Evolutionary conservation across 2,113 vertebrate species (phyloP).

Genomic region (Piaya cayana): DNA sequence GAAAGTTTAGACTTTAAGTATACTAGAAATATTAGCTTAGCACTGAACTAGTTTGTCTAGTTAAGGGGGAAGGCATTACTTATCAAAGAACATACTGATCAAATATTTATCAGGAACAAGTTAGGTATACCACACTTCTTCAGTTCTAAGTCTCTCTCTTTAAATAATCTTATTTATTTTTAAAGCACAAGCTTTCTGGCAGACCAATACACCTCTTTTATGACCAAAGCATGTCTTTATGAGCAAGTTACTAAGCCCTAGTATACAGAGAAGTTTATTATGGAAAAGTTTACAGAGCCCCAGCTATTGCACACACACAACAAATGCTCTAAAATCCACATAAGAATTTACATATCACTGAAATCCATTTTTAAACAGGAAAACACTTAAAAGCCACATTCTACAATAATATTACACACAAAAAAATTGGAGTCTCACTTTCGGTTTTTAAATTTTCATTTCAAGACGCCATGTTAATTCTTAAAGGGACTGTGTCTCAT

Average conservation of each 20-base stretch:
- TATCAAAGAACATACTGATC: not conserved
- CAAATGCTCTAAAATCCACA: not conserved
- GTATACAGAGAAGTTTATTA: constrained; percentile 12
- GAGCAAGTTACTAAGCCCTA: not conserved
- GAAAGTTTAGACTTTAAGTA: not conserved
- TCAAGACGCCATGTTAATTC: not conserved
- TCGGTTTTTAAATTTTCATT: not conserved
- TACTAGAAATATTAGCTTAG: not conserved
- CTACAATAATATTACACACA: not conserved
- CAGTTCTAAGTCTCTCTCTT: not conserved
- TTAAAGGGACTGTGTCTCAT: not conserved
- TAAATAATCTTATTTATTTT: not conserved
- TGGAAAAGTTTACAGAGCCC: not conserved
- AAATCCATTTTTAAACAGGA: not conserved
- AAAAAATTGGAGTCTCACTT: not conserved
- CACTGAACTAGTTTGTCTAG: not conserved
- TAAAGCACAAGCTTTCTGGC: not conserved
- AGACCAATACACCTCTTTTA: not conserved
- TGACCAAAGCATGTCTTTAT: constrained; percentile 11
- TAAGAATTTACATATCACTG: not conserved
- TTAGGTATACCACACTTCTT: not conserved
- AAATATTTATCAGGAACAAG: not conserved
- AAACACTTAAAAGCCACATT: not conserved
- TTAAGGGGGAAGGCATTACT: not conserved
- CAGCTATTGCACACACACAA: not conserved